Evolutionary conservation across 2,797 vertebrate genomes (phyloP), one percentile per base, ranked within the genome.

Genomic region (Sylvilagus floridanus): DNA sequence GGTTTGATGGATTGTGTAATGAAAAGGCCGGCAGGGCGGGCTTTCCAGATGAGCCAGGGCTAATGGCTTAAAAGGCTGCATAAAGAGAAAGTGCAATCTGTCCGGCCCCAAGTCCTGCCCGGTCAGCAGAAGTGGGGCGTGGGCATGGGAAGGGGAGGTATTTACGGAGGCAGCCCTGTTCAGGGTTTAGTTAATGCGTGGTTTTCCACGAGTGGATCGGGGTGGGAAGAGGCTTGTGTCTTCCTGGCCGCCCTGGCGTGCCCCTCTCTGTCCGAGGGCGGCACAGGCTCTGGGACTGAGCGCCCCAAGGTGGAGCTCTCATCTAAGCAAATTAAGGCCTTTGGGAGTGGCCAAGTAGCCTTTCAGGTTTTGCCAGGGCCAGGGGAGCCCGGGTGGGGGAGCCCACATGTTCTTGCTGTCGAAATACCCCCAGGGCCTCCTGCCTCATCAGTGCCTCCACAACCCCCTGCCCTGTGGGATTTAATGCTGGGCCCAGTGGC

Each of bases 31-130:
- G 69, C 75, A 32, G 47, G 69, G 69, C 71, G 11, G 62, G 57
- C 75, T 96, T 92, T 96, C 19, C 32, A 63, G 93, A 75, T 26
- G 92, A 87, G 72, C 73, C 66, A 69, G 30, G 81, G 83, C 94
- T 96, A 96, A 96, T 88, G 93, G 88, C 95, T 96, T 96, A 82
- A 95, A 93, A 96, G 95, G 50, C 79, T 84, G 65, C 95, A 91
- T 89, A 84, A 77, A 78, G 85, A 92, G 83, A 93, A 75, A 90
- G 79, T 76, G 73, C 47, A 86, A 86, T 76, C 76, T 0, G 12
- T n/a, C 57, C 35, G 87, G 87, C 76, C 90, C 73, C 30, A 22
- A 63, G 90, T 88, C 50, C 66, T 93, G 95, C 88, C 68, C 57
- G 6, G 75, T 96, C 95, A 96, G 96, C 95, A 94, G 90, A 85